phyloP scores from a whole-genome alignment of 2,888 invertebrate genomes.

The Proisotoma minuta region DNA sequence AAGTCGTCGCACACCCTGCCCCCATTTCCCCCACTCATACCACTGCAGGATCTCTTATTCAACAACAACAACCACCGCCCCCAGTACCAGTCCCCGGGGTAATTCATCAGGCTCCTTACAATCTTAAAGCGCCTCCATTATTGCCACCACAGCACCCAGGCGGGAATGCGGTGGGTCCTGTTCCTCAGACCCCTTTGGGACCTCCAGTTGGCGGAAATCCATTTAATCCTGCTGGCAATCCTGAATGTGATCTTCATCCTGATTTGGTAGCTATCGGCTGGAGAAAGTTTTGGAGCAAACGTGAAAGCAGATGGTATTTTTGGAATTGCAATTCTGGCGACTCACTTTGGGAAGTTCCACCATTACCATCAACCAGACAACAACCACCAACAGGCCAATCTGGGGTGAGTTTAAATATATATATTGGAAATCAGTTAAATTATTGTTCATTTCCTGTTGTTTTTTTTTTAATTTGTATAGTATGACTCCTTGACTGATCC shows the following conservation, averaged over 20 bases:
- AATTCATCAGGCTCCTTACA: constrained; percentile 21
- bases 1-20: constrained; percentile 23
- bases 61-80: constrained; percentile 14
- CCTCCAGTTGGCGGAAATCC: constrained; percentile 49
- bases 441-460: not conserved
- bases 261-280: constrained; percentile 82
- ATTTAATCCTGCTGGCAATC: constrained; percentile 49
- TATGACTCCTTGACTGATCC: constrained; percentile 92
- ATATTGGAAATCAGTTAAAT: not conserved
- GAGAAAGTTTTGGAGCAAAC: constrained; percentile 94
- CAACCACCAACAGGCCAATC: constrained; percentile 14
- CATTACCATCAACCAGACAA: constrained; percentile 49
- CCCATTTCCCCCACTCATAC: constrained; percentile 16
- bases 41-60: not conserved
- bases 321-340: constrained; percentile 94
- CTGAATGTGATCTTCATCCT: constrained; percentile 57
- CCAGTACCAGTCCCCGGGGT: not conserved
- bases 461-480: constrained; percentile 50
- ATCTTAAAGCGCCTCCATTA: constrained; percentile 23
- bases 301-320: constrained; percentile 91
- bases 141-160: constrained; percentile 17
- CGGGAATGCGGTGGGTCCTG: constrained; percentile 21
- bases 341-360: constrained; percentile 94
- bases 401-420: constrained; percentile 17
- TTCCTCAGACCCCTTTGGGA: constrained; percentile 37